Conservation (phyloP, 2,797 vertebrate species). For the Xenops minutus region DNA sequence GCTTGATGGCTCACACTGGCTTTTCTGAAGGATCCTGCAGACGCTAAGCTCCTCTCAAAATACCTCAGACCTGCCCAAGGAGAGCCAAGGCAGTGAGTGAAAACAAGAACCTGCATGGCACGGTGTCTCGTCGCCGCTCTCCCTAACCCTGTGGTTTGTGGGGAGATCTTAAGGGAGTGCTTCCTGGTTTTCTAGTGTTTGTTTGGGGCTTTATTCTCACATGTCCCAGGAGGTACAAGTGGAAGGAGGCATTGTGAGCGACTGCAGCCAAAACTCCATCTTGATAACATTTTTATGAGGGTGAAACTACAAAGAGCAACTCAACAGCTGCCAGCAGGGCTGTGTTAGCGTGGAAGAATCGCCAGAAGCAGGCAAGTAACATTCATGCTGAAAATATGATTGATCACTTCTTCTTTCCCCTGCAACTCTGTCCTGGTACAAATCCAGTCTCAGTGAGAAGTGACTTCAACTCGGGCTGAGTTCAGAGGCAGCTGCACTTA, state of each 20-base stretch:
- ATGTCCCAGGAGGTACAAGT: not conserved
- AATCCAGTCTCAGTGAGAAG: not conserved
- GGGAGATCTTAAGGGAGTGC: not conserved
- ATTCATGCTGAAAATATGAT: constrained; percentile 37
- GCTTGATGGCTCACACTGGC: not conserved
- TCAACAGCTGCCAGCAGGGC: not conserved
- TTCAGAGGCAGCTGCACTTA: not conserved
- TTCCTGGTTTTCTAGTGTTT: constrained; percentile 24
- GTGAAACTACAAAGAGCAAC: constrained; percentile 37
- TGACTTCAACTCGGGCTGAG: not conserved
- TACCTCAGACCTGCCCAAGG: not conserved
- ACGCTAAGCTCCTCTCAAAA: not conserved
- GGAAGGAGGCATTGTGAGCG: constrained; percentile 24
- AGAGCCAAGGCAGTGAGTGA: fast-evolving
- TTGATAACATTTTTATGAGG: constrained; percentile 48
- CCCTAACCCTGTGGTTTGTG: not conserved
- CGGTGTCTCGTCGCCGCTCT: fast-evolving
- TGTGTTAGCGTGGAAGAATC: not conserved
- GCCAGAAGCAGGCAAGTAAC: not conserved
- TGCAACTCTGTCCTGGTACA: not conserved
- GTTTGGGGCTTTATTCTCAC: constrained; percentile 9
- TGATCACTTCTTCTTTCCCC: not conserved
- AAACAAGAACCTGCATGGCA: fast-evolving
- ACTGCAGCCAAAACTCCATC: constrained; percentile 28
- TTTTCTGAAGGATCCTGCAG: not conserved